Evolutionary conservation across 2,797 vertebrate species (phyloP), one percentile per base, ranked within the genome.

Genomic region (Botia kubotai): DNA sequence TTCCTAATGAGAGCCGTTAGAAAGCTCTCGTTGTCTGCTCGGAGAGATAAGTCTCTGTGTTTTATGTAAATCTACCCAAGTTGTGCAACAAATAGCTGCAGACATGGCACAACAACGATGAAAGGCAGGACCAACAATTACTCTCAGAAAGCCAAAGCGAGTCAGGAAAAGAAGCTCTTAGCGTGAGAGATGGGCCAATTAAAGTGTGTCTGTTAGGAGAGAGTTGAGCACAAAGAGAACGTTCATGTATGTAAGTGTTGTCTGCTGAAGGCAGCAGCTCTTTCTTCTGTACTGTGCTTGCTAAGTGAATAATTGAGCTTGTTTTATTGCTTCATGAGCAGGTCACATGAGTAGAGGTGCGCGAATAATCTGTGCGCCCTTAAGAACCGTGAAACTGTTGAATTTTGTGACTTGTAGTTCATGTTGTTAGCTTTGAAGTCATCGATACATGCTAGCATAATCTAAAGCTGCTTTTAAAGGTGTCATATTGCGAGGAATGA

Each of bases 1-100:
- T 79, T 72, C 69, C 84, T 85, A 89, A 88, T 87, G 84, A 88
- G 23, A 66, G 23, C 52, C 46, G 74, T 74, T 77, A 82, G 71
- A 79, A 29, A 83, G 81, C 65, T 76, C 74, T 65, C 55, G 77
- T 83, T 84, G 83, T 81, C 85, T 87, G 75, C 62, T 69, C 29
- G 13, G 26, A 26, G 53, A 74, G 85, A 29, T 29, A 29, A 29
- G 4, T 74, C 48, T 75, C 79, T 58, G 75, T 86, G 84, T 84
- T 48, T 12, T 72, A 66, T 82, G 74, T 78, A 82, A 82, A 86
- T 83, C 83, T 76, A 55, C 67, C 69, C 8, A 67, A 66, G 29
- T 29, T 29, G 29, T 29, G 77, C 73, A 43, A 60, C 77, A 72
- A 68, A 26, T 66, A 46, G 53, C 74, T 52, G 46, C 43, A 73